Evolutionary conservation across 2,113 vertebrate genomes (phyloP).

Genomic region (Sander lucioperca): DNA sequence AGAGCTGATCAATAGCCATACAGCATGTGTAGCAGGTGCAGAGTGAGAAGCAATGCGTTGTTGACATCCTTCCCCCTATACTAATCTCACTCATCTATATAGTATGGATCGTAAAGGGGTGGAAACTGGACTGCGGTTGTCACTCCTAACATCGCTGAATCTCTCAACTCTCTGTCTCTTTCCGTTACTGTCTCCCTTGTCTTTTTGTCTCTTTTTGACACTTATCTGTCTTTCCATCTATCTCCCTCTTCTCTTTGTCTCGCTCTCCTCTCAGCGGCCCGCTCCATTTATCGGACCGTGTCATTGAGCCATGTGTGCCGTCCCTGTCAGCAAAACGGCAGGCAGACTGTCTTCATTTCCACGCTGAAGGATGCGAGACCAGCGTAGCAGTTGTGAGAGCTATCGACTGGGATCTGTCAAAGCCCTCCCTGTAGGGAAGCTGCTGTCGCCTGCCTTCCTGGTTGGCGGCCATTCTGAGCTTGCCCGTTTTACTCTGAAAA

Average conservation of each 20-base stretch:
- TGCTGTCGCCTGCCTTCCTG: conserved; percentile 39
- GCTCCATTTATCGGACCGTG: conserved; percentile 71
- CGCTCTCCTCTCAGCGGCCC: conserved; percentile 50
- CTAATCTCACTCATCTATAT: conserved; percentile 56
- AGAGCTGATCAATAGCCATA: conserved; percentile 70
- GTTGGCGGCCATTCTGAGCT: conserved; percentile 53
- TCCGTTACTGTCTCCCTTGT: conserved; percentile 47
- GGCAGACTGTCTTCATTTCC: conserved; percentile 77
- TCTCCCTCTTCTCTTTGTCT: conserved; percentile 50
- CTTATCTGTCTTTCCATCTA: conserved; percentile 61
- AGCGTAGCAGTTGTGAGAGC: conserved; percentile 72
- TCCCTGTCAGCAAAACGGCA: conserved; percentile 76
- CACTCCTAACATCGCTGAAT: conserved; percentile 26
- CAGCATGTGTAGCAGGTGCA: conserved; percentile 62
- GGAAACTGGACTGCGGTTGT: conserved; percentile 33
- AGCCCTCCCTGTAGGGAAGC: conserved; percentile 65
- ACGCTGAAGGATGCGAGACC: conserved; percentile 75
- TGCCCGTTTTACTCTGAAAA: conserved; percentile 48
- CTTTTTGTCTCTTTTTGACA: conserved; percentile 51
- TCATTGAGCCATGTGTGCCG: conserved; percentile 73
- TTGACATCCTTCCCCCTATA: conserved; percentile 62
- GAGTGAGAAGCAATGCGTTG: conserved; percentile 41
- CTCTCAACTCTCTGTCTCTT: conserved; percentile 23
- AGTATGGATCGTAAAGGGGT: conserved; percentile 36
- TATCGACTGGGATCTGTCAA: conserved; percentile 78